A percentile compares a stretch with the other conserved stretches of the same genome.
Conservation (phyloP, 2,797 vertebrate species). For the Natrix natrix region DNA sequence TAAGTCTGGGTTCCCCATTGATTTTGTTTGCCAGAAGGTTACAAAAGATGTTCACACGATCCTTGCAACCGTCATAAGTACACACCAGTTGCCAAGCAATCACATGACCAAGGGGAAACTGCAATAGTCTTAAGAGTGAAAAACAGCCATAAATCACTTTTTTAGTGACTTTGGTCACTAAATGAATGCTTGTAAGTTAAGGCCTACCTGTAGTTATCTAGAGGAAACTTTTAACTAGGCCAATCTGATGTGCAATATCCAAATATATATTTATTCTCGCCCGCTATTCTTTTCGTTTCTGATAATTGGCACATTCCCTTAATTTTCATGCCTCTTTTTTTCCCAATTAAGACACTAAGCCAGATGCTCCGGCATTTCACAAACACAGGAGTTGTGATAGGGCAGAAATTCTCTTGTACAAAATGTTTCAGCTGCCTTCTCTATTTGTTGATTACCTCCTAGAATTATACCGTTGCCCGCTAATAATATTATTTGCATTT, state of each 20-base stretch:
- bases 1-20: neutral
- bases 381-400: conserved; percentile 11
- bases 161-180: neutral
- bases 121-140: neutral
- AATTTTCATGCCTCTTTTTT: conserved; percentile 55
- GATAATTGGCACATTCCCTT: conserved; percentile 51
- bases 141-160: neutral
- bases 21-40: neutral
- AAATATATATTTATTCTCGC: neutral
- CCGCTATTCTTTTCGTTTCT: conserved; percentile 28
- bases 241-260: neutral
- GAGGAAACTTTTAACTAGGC: neutral
- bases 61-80: neutral
- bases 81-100: neutral
- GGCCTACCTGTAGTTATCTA: neutral
- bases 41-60: neutral
- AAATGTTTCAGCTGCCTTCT: conserved; percentile 58
- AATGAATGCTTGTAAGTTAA: neutral
- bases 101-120: neutral
- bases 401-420: conserved; percentile 36
- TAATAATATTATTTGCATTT: conserved; percentile 37
- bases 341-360: conserved; percentile 27
- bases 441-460: conserved; percentile 63
- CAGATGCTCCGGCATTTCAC: conserved; percentile 51
- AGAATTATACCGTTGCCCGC: conserved; percentile 51